Percentiles rank a stretch among this genome's conserved stretches.
These are phyloP conservation scores for Tetanocera ferruginea DNA, from an alignment of 2,888 invertebrate genomes.

Conservation along the genomic window DNA sequence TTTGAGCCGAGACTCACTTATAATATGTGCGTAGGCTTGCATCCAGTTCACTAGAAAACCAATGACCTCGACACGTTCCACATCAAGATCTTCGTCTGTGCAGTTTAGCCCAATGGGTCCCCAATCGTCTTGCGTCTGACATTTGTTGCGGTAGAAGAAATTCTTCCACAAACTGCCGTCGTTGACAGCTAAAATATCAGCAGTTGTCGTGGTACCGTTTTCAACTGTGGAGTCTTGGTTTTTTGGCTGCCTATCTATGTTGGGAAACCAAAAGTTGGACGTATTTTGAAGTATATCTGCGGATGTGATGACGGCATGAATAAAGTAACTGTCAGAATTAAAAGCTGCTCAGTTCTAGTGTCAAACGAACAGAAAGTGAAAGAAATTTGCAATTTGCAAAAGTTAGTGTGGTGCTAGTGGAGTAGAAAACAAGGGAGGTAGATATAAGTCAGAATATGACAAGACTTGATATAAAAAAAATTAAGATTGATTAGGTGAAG, in stretches of 20 bases:
- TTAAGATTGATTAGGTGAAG: background rate
- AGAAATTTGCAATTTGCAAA: background rate
- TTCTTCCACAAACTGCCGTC: constrained; percentile 44
- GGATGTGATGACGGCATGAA: constrained; percentile 47
- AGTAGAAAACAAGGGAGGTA: too few species aligned
- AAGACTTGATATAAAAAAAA: background rate
- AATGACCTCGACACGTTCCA: constrained; percentile 70
- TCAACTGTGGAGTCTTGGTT: background rate
- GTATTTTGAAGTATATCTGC: constrained; percentile 53
- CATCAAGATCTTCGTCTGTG: constrained; percentile 56
- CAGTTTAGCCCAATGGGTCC: constrained; percentile 62
- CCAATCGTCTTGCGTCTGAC: constrained; percentile 59
- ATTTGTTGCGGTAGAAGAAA: constrained; percentile 59
- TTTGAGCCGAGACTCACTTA: constrained; percentile 73
- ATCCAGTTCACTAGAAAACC: constrained; percentile 81
- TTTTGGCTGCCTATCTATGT: background rate
- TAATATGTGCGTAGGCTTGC: constrained; percentile 77
- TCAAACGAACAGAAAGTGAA: background rate
- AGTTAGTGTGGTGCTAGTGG: background rate
- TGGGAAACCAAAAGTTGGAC: constrained; percentile 44
- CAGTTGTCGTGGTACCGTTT: constrained; percentile 1
- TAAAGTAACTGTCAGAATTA: constrained; percentile 23
- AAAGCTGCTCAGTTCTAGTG: background rate
- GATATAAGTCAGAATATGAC: background rate
- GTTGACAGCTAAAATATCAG: background rate